Base-by-base conservation (phyloP, 2,113 vertebrate genomes). In the Chascanopsetta lugubris region DNA sequence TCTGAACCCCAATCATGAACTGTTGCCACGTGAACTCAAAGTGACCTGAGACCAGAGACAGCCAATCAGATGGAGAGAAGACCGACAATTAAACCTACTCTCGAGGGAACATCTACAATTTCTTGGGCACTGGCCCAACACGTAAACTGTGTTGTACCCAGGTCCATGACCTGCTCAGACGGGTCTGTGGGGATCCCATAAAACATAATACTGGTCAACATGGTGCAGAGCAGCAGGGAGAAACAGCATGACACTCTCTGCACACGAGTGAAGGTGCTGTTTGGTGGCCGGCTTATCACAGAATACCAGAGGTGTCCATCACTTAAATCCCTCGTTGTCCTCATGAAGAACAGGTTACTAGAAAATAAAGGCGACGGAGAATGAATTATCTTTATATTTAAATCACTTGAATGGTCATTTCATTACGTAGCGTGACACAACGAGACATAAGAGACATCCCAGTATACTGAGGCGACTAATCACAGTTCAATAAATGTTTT, bases 171-270 rank as follows among this genome's bases (percentile, higher is more conserved):
- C 87, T 97, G 96, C 69, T 98, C 94, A 2, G 93, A 89, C 1
- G 96, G 96, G 49, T 97, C 92, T 49, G 88, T 94, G 21, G 96
- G 96, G 62, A 99, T 86, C 3, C 96, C 96, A 85, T 94, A 98
- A 79, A 98, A 98, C 93, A 98, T 96, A 86, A 98, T 93, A 82
- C 94, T 97, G 72, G 95, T 96, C 72, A 98, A 86, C 96, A 98
- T 98, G 70, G 96, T 98, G 67, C 97, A 97, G 20, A 98, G 93
- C 21, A 98, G 90, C 84, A 99, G 84, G 0, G 95, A 96, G 72
- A 96, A 96, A 68, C 95, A 99, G 18, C 96, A 98, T 1, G 96
- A 98, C 29, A 96, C 94, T 0, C 96, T 92, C 83, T 98, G 96
- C 2, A 95, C 95, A 5, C 94, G 72, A 0, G 95, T 96, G 87